phyloP scores from a whole-genome alignment of 2,888 invertebrate genomes.

The Conistra vaccinii region DNA sequence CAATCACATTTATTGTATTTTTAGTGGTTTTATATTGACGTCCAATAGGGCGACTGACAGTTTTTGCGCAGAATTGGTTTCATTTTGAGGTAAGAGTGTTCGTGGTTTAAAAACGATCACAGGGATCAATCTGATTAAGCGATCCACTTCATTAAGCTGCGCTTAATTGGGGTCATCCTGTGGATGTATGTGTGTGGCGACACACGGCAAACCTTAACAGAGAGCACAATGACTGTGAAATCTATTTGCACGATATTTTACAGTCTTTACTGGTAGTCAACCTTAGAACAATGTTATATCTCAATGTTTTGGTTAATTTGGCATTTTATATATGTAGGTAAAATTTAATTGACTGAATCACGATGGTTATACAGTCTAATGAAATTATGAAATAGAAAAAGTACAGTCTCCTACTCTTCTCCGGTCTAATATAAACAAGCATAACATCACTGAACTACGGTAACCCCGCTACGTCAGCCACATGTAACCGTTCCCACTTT shows the following conservation, averaged over 20 bases:
- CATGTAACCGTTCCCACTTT: not conserved
- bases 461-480: not conserved
- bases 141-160: constrained; percentile 1
- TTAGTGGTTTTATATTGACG: constrained; percentile 22
- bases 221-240: not conserved
- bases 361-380: not conserved
- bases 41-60: not conserved
- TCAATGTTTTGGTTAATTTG: not conserved
- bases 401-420: not conserved
- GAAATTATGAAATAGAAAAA: not conserved
- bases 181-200: not conserved
- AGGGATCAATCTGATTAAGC: constrained; percentile 3
- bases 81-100: not conserved
- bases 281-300: not conserved
- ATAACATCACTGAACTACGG: not conserved
- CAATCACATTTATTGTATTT: constrained; percentile 10
- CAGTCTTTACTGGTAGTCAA: not conserved
- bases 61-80: not conserved
- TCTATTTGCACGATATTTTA: not conserved
- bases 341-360: not conserved
- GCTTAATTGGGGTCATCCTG: not conserved
- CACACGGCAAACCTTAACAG: not conserved
- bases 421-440: not conserved
- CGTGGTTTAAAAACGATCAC: constrained; percentile 10
- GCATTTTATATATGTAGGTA: not conserved